Base-by-base conservation (phyloP, 2,113 vertebrate species). In the Catharus bicknelli region DNA sequence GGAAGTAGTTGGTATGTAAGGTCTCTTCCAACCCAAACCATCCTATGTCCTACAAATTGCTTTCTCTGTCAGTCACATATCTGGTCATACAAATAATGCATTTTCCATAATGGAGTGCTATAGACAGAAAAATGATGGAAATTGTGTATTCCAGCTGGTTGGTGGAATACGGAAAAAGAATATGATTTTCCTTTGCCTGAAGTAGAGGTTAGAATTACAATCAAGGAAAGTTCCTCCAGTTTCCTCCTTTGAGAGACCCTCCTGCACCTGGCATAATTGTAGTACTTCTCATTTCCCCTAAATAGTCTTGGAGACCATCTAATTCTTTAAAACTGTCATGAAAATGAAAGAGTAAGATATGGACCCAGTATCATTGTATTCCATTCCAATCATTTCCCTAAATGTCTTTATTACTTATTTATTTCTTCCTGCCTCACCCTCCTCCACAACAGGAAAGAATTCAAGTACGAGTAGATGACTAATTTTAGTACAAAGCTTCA, bases 141-240 rank as follows among this genome's bases (percentile, higher is more conserved):
- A 59, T 77, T 32, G 55, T 9, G 17, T 27, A 38, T 17, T 50
- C 7, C 16, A 55, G 3, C 10, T 50, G 4, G 3, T 19, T 66
- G 11, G 17, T 55, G 70, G 18, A 13, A 67, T 81, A 74, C 8
- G 5, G 11, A n/a, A 59, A 79, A 81, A 74, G 20, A 91, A 70
- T 10, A 4, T 80, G 18, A 57, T 10, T 64, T 83, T 57, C 34
- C 34, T 54, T 69, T 54, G 8, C 22, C 40, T 63, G 6, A 62
- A 74, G 17, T 11, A 2, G 6, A 58, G 8, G 3, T 42, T 38
- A 64, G 22, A 81, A 27, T 43, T 19, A 29, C 0, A 0, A 16
- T 27, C 50, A 84, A 59, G 14, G 26, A 34, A 89, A 74, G 18
- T 3, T 89, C 48, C 10, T 42, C 32, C 61, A 75, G 26, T 25